Conservation (phyloP, 2,797 vertebrate genomes). For the Acridotheres tristis region DNA sequence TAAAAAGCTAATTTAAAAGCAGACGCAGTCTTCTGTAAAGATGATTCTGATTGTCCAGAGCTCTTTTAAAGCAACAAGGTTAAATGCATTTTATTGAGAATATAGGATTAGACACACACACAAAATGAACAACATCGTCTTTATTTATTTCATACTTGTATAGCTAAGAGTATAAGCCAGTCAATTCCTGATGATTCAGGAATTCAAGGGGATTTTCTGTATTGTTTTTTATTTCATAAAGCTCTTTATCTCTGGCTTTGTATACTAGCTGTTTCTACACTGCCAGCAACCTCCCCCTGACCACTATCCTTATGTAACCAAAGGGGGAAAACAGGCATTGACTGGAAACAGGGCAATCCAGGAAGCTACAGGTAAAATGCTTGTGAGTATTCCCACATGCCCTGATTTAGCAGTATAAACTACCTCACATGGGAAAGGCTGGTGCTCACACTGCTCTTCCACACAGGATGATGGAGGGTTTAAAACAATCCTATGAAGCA, state of each 20-base stretch:
- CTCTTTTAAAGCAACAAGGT: constrained; percentile 66
- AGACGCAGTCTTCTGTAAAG: constrained; percentile 67
- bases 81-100: constrained; percentile 71
- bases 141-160: constrained; percentile 69
- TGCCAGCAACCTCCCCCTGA: background rate
- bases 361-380: constrained; percentile 27
- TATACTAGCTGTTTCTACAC: constrained; percentile 19
- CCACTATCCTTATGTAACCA: background rate
- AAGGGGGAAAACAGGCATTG: background rate
- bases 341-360: background rate
- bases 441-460: background rate
- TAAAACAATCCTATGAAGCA: background rate
- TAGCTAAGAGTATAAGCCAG: constrained; percentile 30
- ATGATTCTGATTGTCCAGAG: constrained; percentile 68
- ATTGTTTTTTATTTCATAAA: constrained; percentile 40
- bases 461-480: background rate
- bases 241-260: constrained; percentile 43
- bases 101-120: constrained; percentile 45
- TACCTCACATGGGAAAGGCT: background rate
- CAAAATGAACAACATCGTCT: constrained; percentile 56
- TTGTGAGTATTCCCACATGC: background rate
- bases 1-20: constrained; percentile 74
- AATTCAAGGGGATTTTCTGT: constrained; percentile 49
- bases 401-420: background rate
- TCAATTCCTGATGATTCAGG: constrained; percentile 30